These are phyloP conservation scores for Dysdera silvatica DNA, from an alignment of 1,140 invertebrate species.

Conservation along the genomic window DNA sequence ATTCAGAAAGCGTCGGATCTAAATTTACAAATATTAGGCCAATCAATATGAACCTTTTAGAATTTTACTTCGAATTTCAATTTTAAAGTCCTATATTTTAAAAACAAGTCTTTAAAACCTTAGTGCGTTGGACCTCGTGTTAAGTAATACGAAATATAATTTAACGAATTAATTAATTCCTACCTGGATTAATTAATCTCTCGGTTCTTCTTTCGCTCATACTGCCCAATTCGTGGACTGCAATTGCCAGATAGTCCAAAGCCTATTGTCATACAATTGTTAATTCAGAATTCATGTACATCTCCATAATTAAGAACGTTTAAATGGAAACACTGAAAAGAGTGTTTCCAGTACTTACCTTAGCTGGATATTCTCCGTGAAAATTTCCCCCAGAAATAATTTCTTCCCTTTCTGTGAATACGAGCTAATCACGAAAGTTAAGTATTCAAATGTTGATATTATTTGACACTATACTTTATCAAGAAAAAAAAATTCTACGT, in stretches of 20 bases:
- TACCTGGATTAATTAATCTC: conserved; percentile 60
- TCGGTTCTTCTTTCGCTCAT: conserved; percentile 65
- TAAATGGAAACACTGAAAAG: neutral
- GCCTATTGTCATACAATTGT: conserved; percentile 36
- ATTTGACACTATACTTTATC: neutral
- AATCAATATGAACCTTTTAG: too few relatives aligned
- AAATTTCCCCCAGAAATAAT: conserved; percentile 66
- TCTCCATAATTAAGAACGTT: neutral
- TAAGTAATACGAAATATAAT: too few relatives aligned
- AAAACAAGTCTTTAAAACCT: too few relatives aligned
- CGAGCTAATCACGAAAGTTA: conserved; percentile 48
- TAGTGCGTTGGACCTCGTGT: too few relatives aligned
- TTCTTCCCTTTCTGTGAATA: conserved; percentile 59
- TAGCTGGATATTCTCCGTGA: conserved; percentile 67
- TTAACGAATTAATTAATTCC: too few relatives aligned
- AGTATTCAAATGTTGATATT: neutral
- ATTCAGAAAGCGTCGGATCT: too few relatives aligned
- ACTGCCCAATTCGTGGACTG: conserved; percentile 60
- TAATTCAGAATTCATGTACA: neutral
- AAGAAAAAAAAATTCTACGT: neutral
- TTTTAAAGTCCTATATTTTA: too few relatives aligned
- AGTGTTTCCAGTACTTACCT: conserved; percentile 42
- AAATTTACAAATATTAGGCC: too few relatives aligned
- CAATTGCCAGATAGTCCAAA: conserved; percentile 64
- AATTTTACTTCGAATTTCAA: too few relatives aligned